A percentile compares a stretch with the other conserved stretches of the same genome.
These are phyloP conservation scores for Lampris megalopsis DNA, from an alignment of 2,113 vertebrate species.

Conservation along the genomic window DNA sequence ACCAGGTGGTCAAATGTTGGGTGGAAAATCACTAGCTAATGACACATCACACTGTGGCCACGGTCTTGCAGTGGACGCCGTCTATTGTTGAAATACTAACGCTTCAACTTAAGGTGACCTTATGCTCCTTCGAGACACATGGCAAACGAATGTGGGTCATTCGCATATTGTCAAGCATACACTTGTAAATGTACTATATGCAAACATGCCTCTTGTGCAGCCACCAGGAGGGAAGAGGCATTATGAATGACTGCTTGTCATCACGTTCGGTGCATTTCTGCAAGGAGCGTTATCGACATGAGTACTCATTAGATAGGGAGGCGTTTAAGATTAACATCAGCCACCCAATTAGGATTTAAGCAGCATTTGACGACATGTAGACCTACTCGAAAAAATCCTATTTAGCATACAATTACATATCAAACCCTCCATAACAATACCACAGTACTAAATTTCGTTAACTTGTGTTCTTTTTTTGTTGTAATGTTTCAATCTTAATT, in stretches of 20 bases:
- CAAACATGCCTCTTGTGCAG: conserved; percentile 41
- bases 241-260: conserved; percentile 62
- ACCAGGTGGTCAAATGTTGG: conserved; percentile 88
- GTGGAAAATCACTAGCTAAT: conserved; percentile 86
- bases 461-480: neutral
- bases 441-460: conserved; percentile 7
- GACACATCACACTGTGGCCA: conserved; percentile 83
- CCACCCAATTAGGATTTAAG: neutral
- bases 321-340: neutral
- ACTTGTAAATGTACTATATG: conserved; percentile 38
- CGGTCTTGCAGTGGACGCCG: conserved; percentile 78
- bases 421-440: conserved; percentile 21
- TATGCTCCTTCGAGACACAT: conserved; percentile 76
- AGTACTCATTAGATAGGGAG: conserved; percentile 34
- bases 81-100: conserved; percentile 78
- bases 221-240: conserved; percentile 42
- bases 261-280: conserved; percentile 48
- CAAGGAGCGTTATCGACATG: conserved; percentile 43
- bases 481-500: no score
- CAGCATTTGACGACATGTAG: conserved; percentile 26
- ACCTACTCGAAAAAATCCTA: conserved; percentile 13
- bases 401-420: neutral
- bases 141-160: conserved; percentile 69
- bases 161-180: conserved; percentile 44
- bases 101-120: conserved; percentile 78